phyloP scores from a whole-genome alignment of 53 echinoderm and acorn worm genomes.

The Temnopleurus reevesii region DNA sequence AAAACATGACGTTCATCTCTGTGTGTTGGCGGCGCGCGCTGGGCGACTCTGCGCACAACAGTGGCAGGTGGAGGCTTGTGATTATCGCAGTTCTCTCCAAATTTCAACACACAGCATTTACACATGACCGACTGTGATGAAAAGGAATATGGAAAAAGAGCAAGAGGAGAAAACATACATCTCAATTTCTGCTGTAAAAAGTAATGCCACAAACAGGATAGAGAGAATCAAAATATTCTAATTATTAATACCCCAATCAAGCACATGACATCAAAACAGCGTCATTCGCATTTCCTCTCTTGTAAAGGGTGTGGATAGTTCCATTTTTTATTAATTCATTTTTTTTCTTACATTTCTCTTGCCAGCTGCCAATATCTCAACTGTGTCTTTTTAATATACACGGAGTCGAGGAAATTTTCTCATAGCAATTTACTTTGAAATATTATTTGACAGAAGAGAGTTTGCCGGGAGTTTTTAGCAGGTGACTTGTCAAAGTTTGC shows the following conservation, averaged over 20 bases:
- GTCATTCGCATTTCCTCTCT: background rate
- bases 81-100: slow-evolving; percentile 3
- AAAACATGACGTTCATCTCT: background rate
- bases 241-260: background rate
- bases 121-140: slow-evolving; percentile 34
- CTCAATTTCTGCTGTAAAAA: slow-evolving; percentile 1
- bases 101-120: slow-evolving; percentile 6
- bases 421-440: slow-evolving; percentile 6
- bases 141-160: background rate
- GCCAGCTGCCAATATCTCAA: background rate
- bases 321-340: too few relatives aligned
- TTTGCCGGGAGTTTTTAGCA: background rate
- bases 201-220: slow-evolving; percentile 36
- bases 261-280: background rate
- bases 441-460: background rate
- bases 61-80: slow-evolving; percentile 33
- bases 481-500: slow-evolving; percentile 33
- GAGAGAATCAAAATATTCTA: background rate
- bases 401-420: background rate
- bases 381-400: too few relatives aligned
- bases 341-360: too few relatives aligned
- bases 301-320: background rate
- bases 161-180: slow-evolving; percentile 12
- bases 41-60: background rate
- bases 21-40: background rate